Evolutionary conservation across 2,888 invertebrate species (phyloP).

Genomic region (Eristalis arbustorum): DNA sequence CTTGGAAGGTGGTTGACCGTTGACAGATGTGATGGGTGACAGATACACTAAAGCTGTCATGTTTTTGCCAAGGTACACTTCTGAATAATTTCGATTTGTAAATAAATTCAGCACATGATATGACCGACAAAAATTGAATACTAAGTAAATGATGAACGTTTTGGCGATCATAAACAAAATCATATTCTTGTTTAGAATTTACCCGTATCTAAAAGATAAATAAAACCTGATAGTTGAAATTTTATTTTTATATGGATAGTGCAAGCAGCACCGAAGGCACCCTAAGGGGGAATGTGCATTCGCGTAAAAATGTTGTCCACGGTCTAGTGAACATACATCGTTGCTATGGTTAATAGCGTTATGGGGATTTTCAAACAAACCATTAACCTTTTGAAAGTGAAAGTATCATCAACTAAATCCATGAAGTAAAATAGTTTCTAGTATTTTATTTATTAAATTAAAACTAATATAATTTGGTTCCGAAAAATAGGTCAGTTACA

Average conservation of each 20-base stretch:
- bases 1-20: conserved; percentile 42
- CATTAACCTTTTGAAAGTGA: background rate
- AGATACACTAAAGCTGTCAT: background rate
- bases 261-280: background rate
- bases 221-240: no score
- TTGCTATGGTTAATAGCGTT: conserved; percentile 43
- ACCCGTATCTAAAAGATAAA: no score
- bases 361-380: conserved; percentile 45
- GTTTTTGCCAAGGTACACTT: background rate
- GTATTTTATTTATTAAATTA: background rate
- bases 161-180: background rate
- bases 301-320: background rate
- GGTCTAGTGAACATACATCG: conserved; percentile 39
- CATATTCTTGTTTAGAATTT: no score
- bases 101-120: background rate
- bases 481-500: background rate
- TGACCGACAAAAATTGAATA: background rate
- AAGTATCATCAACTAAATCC: background rate
- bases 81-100: background rate
- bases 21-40: conserved; percentile 27
- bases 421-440: background rate
- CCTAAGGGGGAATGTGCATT: background rate
- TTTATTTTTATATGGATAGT: background rate
- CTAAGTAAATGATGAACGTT: background rate
- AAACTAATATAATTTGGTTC: background rate